phyloP scores from a whole-genome alignment of 2,888 invertebrate genomes.

The Flabesymbios commensalis region DNA sequence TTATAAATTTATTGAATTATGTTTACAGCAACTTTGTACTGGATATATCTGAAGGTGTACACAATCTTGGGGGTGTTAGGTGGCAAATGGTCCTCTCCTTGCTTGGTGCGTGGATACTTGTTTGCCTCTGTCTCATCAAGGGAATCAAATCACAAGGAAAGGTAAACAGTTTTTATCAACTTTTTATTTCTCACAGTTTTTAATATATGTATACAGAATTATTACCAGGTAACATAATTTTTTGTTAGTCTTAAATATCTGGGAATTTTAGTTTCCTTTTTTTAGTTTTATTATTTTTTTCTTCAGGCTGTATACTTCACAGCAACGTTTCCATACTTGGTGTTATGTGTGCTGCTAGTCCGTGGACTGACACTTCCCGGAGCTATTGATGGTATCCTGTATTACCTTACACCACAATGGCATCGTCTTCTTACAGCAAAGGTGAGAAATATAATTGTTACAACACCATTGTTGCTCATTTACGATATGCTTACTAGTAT shows the following conservation, averaged over 20 bases:
- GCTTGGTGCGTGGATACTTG: constrained; percentile 71
- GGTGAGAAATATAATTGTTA: no score
- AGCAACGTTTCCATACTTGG: constrained; percentile 54
- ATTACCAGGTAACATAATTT: no score
- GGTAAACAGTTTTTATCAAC: no score
- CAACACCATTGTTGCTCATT: no score
- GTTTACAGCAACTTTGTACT: constrained; percentile 57
- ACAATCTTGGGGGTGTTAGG: constrained; percentile 54
- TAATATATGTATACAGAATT: no score
- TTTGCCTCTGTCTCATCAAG: constrained; percentile 22
- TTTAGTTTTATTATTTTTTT: no score
- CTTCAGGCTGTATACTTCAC: constrained; percentile 58
- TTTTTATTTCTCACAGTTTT: no score
- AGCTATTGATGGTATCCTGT: constrained; percentile 48
- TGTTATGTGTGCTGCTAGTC: constrained; percentile 45
- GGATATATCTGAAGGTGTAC: constrained; percentile 57
- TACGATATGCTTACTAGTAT: no score
- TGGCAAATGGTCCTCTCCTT: constrained; percentile 76
- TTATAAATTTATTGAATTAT: neutral
- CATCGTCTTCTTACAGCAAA: constrained; percentile 41
- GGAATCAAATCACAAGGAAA: constrained; percentile 58
- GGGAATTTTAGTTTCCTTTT: no score
- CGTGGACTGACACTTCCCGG: constrained; percentile 49
- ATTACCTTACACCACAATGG: constrained; percentile 53
- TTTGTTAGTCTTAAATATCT: no score